Evolutionary conservation across 2,797 vertebrate genomes (phyloP), one percentile per base, ranked within the genome.

Genomic region (Psittacula derbiana): DNA sequence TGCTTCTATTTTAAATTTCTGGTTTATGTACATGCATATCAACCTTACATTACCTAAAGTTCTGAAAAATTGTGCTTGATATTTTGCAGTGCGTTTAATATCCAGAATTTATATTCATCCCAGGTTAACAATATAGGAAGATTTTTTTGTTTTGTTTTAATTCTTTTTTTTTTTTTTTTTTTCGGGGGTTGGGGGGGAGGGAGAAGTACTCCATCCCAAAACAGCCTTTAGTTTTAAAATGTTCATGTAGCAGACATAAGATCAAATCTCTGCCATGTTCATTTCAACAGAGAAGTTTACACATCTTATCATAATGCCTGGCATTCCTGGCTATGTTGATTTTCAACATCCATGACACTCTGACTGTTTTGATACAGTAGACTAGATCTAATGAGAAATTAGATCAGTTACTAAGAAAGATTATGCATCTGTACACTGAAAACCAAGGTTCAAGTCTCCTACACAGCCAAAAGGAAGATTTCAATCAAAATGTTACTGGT

Each of bases 1-100:
- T 2, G 1, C 3, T 23, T 21, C 24, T 52, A 12, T 47, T 74
- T 83, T 38, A 62, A 78, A 58, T 41, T 71, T 80, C 23, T 70
- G 4, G 0, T 92, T 81, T 43, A 33, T n/a, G 5, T 17, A 47
- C 1, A 0, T n/a, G 49, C 1, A 12, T 79, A 82, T 41, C 46
- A 81, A 47, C 6, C 15, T 19, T 55, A 57, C 5, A 27, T 67
- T 87, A 64, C 8, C 41, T 81, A 44, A 79, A 71, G 5, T 49
- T 57, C 38, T 27, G 44, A 75, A 79, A 85, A 91, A 28, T n/a
- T 44, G 18, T 62, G 31, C 25, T 65, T 52, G 5, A 20, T 58
- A 57, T 16, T 66, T 62, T 86, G 38, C 23, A 64, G 16, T 67
- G 24, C 6, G 78, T 4, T 33, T 88, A 20, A 21, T 66, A 73